Evolutionary conservation across 2,888 invertebrate species (phyloP).

Genomic region (Acleris laterana): DNA sequence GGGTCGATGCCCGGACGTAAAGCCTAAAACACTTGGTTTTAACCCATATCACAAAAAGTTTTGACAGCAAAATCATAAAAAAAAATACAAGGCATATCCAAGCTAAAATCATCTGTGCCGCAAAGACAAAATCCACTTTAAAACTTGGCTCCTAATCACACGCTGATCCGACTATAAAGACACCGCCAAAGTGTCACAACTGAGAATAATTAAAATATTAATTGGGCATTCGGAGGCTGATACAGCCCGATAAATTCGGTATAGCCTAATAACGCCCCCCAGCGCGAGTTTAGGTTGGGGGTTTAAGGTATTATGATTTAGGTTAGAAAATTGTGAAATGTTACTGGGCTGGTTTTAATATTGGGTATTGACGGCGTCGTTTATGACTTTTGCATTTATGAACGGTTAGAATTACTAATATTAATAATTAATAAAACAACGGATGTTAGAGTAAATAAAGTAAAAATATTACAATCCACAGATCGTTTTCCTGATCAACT

Average conservation of each 20-base stretch:
- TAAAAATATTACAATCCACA: too few relatives aligned
- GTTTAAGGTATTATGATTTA: constrained; percentile 30
- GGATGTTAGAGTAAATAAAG: too few relatives aligned
- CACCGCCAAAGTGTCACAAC: constrained; percentile 72
- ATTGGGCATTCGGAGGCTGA: constrained; percentile 82
- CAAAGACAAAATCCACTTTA: constrained; percentile 28
- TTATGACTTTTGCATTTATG: not conserved
- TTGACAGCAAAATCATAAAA: not conserved
- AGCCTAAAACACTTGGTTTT: too few relatives aligned
- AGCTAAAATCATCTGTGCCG: too few relatives aligned
- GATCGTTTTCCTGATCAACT: too few relatives aligned
- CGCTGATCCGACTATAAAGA: constrained; percentile 56
- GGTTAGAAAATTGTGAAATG: constrained; percentile 30
- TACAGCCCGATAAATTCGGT: constrained; percentile 79
- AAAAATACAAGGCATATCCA: constrained; percentile 11
- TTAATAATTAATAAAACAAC: too few relatives aligned
- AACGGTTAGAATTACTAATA: too few relatives aligned
- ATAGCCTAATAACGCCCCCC: constrained; percentile 71
- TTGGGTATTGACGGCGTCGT: constrained; percentile 9
- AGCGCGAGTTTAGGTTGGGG: constrained; percentile 44
- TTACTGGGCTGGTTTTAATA: constrained; percentile 33
- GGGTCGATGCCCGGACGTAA: too few relatives aligned
- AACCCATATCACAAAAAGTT: too few relatives aligned
- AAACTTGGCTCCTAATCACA: constrained; percentile 36
- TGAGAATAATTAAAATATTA: constrained; percentile 83